phyloP scores from a whole-genome alignment of 2,888 invertebrate species.

The Aporophyla lueneburgensis region DNA sequence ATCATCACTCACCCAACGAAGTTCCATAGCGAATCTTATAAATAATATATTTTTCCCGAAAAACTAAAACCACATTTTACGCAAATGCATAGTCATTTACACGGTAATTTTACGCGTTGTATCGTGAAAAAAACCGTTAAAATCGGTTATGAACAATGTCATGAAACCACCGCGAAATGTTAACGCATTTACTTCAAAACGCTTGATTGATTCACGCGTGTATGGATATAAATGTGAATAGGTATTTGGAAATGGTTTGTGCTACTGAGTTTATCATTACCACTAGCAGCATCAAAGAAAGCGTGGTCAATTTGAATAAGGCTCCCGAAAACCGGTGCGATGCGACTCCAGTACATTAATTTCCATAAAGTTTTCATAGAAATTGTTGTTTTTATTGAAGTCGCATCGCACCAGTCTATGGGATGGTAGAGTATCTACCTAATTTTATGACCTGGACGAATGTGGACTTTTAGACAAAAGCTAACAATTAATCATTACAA shows the following conservation, averaged over 20 bases:
- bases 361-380: too few relatives aligned
- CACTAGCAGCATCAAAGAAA: neutral
- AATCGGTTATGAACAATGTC: conserved; percentile 54
- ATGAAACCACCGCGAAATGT: conserved; percentile 31
- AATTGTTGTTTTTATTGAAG: too few relatives aligned
- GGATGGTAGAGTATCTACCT: too few relatives aligned
- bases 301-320: neutral
- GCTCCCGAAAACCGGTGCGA: too few relatives aligned
- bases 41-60: neutral
- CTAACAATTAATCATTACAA: neutral
- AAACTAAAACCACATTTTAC: conserved; percentile 9
- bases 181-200: conserved; percentile 37
- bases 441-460: neutral
- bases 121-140: conserved; percentile 41
- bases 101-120: conserved; percentile 37
- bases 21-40: neutral
- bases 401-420: too few relatives aligned
- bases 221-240: conserved; percentile 36
- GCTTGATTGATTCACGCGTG: conserved; percentile 8
- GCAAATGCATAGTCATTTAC: conserved; percentile 22
- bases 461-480: neutral
- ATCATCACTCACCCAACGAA: conserved; percentile 1
- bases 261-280: conserved; percentile 12
- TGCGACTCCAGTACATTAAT: too few relatives aligned
- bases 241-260: conserved; percentile 27